These are phyloP conservation scores for Muscicapa adusta DNA, from an alignment of 2,113 vertebrate genomes.

Conservation along the genomic window DNA sequence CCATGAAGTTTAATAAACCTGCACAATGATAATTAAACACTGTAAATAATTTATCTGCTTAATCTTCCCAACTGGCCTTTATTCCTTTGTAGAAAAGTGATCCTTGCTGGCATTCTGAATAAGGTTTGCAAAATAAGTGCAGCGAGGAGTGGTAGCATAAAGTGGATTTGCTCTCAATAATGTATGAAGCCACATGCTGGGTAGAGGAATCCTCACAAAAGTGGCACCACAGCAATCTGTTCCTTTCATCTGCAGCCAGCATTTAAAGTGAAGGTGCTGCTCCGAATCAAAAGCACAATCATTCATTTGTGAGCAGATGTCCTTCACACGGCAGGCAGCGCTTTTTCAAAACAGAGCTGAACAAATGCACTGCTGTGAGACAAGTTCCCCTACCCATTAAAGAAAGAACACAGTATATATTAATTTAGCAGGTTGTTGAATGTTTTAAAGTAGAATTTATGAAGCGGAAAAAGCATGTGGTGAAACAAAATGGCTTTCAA, in stretches of 20 bases:
- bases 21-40: slow-evolving; percentile 72
- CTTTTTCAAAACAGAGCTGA: slow-evolving; percentile 49
- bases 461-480: slow-evolving; percentile 60
- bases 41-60: slow-evolving; percentile 73
- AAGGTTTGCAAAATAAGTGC: slow-evolving; percentile 58
- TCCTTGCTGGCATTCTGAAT: slow-evolving; percentile 64
- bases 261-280: slow-evolving; percentile 69
- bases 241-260: slow-evolving; percentile 76
- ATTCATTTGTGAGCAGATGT: slow-evolving; percentile 77
- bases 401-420: slow-evolving; percentile 62
- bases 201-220: slow-evolving; percentile 70
- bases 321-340: slow-evolving; percentile 58
- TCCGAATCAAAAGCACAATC: slow-evolving; percentile 77
- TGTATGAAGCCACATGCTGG: slow-evolving; percentile 67
- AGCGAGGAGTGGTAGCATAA: slow-evolving; percentile 39
- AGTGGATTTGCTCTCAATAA: slow-evolving; percentile 76
- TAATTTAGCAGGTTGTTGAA: slow-evolving; percentile 72
- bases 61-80: slow-evolving; percentile 59
- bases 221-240: slow-evolving; percentile 71
- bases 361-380: slow-evolving; percentile 67
- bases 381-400: slow-evolving; percentile 51
- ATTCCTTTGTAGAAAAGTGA: slow-evolving; percentile 54
- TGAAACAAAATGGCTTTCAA: slow-evolving; percentile 63
- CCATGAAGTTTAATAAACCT: slow-evolving; percentile 74
- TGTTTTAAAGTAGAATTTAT: slow-evolving; percentile 68